phyloP scores from a whole-genome alignment of 2,888 invertebrate genomes.

The Leptopilina syphax region DNA sequence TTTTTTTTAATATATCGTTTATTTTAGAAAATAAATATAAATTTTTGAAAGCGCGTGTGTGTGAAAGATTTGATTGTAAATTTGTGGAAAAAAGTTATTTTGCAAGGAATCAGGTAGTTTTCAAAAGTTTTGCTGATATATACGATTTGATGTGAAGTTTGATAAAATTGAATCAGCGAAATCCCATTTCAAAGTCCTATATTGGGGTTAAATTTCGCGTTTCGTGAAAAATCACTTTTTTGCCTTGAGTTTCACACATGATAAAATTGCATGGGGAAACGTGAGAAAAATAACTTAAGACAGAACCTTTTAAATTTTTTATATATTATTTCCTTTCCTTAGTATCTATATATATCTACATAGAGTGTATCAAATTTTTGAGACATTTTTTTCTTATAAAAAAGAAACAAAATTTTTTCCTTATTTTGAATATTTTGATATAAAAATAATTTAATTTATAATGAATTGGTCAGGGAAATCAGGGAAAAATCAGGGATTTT shows the following conservation, averaged over 20 bases:
- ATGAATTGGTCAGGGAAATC: too few relatives aligned
- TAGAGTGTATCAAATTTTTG: neutral
- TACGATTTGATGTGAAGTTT: conserved; percentile 24
- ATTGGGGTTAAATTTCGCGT: neutral
- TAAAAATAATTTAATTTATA: too few relatives aligned
- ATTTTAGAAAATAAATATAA: too few relatives aligned
- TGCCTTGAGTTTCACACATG: neutral
- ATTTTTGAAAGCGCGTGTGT: neutral
- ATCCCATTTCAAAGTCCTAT: conserved; percentile 10
- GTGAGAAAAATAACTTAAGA: neutral
- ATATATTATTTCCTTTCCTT: neutral
- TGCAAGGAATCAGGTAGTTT: neutral
- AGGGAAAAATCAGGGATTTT: too few relatives aligned
- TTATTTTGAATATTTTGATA: too few relatives aligned
- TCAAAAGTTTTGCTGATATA: neutral
- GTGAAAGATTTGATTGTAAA: neutral
- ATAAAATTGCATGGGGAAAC: neutral
- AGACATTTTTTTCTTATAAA: neutral
- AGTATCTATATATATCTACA: neutral
- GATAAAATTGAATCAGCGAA: conserved; percentile 8
- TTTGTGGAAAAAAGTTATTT: conserved; percentile 1
- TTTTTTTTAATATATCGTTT: too few relatives aligned
- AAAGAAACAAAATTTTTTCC: too few relatives aligned
- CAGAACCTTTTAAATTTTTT: neutral
- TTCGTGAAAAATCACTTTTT: conserved; percentile 10